These are phyloP conservation scores for Labeo catla DNA, from an alignment of 2,113 vertebrate species.

Conservation along the genomic window DNA sequence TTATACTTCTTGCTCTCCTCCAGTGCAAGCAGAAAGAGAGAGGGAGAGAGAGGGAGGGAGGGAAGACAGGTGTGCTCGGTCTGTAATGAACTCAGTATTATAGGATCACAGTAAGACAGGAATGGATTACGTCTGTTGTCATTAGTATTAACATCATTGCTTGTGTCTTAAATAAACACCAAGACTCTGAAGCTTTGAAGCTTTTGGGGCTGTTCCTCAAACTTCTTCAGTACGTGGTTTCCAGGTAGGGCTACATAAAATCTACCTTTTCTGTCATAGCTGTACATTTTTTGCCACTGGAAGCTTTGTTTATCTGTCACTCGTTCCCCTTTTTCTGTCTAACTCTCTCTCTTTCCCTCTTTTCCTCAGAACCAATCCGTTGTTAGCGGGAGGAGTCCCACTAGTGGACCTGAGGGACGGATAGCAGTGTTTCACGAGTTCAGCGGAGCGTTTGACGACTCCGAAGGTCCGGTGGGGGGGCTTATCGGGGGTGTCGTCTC, in stretches of 20 bases:
- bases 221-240: background rate
- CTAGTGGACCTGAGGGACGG: constrained; percentile 7
- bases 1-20: background rate
- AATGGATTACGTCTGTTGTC: constrained; percentile 32
- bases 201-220: background rate
- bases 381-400: constrained; percentile 44
- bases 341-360: background rate
- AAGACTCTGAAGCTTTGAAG: background rate
- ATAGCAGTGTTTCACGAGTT: constrained; percentile 13
- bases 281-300: background rate
- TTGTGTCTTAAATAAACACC: constrained; percentile 8
- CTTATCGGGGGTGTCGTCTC: constrained; percentile 4
- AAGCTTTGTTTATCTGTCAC: constrained; percentile 7
- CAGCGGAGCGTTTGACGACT: background rate
- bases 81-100: constrained; percentile 35
- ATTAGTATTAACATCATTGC: constrained; percentile 6
- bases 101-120: constrained; percentile 30
- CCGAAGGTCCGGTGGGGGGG: background rate
- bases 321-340: background rate
- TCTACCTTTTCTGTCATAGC: background rate
- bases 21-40: background rate
- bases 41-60: background rate
- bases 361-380: constrained; percentile 16
- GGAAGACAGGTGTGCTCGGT: constrained; percentile 4
- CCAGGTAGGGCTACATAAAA: background rate